Conservation (phyloP, 1,140 invertebrate genomes). For the Drosophila pallidifrons region DNA sequence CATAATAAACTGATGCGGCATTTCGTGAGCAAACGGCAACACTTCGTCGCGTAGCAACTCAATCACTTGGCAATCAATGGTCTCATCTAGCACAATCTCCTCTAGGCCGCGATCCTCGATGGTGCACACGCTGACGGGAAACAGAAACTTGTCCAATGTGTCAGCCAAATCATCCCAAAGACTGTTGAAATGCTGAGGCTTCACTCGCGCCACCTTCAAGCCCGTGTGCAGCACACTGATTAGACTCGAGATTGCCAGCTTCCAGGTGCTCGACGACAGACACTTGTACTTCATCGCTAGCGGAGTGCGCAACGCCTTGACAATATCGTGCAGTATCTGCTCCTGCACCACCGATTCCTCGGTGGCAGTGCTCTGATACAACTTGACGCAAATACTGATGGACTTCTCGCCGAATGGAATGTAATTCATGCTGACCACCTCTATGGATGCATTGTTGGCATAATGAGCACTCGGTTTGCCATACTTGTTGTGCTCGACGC, state of each 20-base stretch:
- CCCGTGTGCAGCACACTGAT: conserved; percentile 93
- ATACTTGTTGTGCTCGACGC: conserved; percentile 84
- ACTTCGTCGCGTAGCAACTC: conserved; percentile 94
- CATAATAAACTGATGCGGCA: conserved; percentile 95
- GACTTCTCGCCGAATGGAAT: conserved; percentile 95
- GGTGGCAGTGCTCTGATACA: conserved; percentile 93
- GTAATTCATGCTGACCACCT: conserved; percentile 94
- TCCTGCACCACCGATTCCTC: conserved; percentile 91
- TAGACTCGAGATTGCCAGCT: conserved; percentile 92
- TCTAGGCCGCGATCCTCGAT: conserved; percentile 90
- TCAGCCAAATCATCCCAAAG: conserved; percentile 95
- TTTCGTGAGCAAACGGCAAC: conserved; percentile 91
- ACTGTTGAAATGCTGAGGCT: conserved; percentile 89
- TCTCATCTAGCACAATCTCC: conserved; percentile 93
- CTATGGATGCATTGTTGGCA: conserved; percentile 86
- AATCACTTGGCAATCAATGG: conserved; percentile 94
- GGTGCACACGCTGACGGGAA: conserved; percentile 88
- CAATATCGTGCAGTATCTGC: conserved; percentile 91
- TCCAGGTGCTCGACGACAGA: conserved; percentile 93
- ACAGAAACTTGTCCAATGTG: conserved; percentile 96
- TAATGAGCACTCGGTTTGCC: conserved; percentile 71
- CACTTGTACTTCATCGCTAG: conserved; percentile 94
- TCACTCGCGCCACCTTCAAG: conserved; percentile 93
- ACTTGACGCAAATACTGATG: conserved; percentile 91
- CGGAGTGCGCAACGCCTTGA: conserved; percentile 90